phyloP scores from a whole-genome alignment of 1,140 invertebrate species.

The Bradynema listronoti region DNA sequence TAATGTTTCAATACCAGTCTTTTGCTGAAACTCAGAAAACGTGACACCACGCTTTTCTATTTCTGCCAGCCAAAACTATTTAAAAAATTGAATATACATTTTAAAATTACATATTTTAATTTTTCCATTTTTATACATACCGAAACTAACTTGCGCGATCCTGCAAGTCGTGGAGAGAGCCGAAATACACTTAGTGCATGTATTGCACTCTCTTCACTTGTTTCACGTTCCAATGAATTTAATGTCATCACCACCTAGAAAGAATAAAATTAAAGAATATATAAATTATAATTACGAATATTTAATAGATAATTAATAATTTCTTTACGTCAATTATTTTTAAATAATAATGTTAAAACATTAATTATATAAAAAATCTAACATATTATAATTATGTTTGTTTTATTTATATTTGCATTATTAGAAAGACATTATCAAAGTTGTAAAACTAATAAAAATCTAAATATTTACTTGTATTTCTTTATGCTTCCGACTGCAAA shows the following conservation, averaged over 20 bases:
- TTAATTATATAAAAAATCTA: too few species aligned
- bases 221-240: constrained; percentile 37
- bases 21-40: constrained; percentile 49
- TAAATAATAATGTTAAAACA: too few species aligned
- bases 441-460: too few species aligned
- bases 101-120: constrained; percentile 6
- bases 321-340: too few species aligned
- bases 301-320: too few species aligned
- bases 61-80: constrained; percentile 43
- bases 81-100: constrained; percentile 10
- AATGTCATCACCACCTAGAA: constrained; percentile 28
- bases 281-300: too few species aligned
- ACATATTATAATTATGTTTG: too few species aligned
- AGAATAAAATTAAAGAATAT: too few species aligned
- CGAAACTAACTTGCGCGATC: constrained; percentile 12
- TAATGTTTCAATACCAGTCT: constrained; percentile 35
- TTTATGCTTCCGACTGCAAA: too few species aligned
- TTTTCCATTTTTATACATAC: constrained; percentile 10
- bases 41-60: constrained; percentile 41
- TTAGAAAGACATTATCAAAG: too few species aligned
- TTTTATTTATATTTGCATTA: too few species aligned
- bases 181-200: constrained; percentile 18
- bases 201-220: constrained; percentile 16
- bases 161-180: constrained; percentile 16
- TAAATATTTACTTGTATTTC: too few species aligned